Evolutionary conservation across 2,113 vertebrate genomes (phyloP).

Genomic region (Glaucidium brasilianum): DNA sequence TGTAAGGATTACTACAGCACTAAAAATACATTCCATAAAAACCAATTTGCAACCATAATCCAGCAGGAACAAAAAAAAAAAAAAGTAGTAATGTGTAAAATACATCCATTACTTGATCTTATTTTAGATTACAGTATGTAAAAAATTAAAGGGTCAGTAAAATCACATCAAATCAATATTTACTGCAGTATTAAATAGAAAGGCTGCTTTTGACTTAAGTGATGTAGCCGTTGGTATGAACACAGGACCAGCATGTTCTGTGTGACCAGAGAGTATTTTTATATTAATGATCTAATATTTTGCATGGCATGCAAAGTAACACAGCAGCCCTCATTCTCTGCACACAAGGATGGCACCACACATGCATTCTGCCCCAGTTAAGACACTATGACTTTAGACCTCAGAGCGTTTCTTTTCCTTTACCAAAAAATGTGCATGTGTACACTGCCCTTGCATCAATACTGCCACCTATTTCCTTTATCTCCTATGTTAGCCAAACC

Average conservation of each 20-base stretch:
- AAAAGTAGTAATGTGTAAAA: not conserved
- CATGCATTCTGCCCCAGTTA: not conserved
- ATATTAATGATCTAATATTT: not conserved
- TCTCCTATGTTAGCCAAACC: not conserved
- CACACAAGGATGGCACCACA: not conserved
- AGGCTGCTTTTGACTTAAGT: not conserved
- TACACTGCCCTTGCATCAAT: not conserved
- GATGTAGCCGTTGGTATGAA: not conserved
- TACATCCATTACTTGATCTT: not conserved
- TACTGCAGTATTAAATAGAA: not conserved
- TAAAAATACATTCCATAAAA: not conserved
- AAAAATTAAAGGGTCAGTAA: not conserved
- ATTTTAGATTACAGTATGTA: not conserved
- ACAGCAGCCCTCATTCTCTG: not conserved
- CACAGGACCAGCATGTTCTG: not conserved
- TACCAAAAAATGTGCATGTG: accelerated
- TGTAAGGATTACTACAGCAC: not conserved
- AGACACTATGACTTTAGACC: not conserved
- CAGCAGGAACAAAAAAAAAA: not conserved
- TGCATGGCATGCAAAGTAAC: not conserved
- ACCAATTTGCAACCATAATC: not conserved
- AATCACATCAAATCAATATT: not conserved
- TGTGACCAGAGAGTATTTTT: not conserved
- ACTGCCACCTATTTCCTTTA: not conserved
- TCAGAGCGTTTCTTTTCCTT: not conserved